Evolutionary conservation across 1,140 invertebrate species (phyloP).

Genomic region (Drosophila prosaltans): DNA sequence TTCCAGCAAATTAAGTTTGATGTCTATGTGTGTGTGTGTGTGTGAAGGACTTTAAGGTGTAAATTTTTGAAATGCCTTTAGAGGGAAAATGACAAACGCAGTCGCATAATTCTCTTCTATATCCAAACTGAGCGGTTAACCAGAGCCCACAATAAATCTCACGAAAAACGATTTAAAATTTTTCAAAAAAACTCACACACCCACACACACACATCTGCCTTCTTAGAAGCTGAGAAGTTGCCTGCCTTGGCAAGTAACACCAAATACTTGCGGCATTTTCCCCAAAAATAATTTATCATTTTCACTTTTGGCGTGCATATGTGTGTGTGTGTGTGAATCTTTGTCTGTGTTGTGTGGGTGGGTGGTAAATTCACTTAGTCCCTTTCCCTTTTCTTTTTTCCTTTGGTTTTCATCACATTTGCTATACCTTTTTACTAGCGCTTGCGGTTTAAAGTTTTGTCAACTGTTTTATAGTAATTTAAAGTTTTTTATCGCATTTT

Average conservation of each 20-base stretch:
- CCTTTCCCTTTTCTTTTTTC: slow-evolving; percentile 3
- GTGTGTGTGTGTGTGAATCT: neutral
- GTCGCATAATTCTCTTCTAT: slow-evolving; percentile 64
- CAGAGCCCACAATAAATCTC: slow-evolving; percentile 77
- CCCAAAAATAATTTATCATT: slow-evolving; percentile 79
- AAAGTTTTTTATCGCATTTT: slow-evolving; percentile 54
- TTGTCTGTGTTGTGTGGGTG: slow-evolving; percentile 7
- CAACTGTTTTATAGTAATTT: slow-evolving; percentile 59
- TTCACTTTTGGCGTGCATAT: slow-evolving; percentile 41
- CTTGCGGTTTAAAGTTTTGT: slow-evolving; percentile 66
- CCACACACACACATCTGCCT: slow-evolving; percentile 34
- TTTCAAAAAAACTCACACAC: slow-evolving; percentile 28
- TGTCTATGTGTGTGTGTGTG: slow-evolving; percentile 17
- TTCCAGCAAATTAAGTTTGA: slow-evolving; percentile 82
- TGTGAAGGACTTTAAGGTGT: slow-evolving; percentile 59
- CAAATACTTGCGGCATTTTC: slow-evolving; percentile 76
- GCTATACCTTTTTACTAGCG: slow-evolving; percentile 53
- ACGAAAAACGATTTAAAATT: slow-evolving; percentile 75
- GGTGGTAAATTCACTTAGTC: slow-evolving; percentile 46
- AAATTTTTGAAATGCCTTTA: slow-evolving; percentile 62
- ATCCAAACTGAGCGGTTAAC: slow-evolving; percentile 56
- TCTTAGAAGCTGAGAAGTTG: neutral
- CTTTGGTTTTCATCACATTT: slow-evolving; percentile 40
- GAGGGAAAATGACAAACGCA: slow-evolving; percentile 66
- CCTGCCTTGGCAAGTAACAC: slow-evolving; percentile 55